These are phyloP conservation scores for Ptychadena robeensis DNA, from an alignment of 2,797 vertebrate species.

Conservation along the genomic window DNA sequence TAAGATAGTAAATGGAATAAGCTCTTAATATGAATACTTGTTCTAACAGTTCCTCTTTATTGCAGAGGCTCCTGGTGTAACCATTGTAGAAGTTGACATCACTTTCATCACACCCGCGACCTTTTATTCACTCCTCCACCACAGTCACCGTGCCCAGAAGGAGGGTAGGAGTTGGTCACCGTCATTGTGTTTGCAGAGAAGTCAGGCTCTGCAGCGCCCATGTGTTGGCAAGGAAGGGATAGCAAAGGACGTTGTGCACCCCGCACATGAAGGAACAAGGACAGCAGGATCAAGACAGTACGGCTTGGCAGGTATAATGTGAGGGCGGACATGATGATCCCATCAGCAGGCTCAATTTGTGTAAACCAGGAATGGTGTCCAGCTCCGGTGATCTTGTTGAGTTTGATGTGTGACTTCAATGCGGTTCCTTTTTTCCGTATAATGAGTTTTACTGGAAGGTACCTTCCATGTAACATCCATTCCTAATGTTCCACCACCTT, in stretches of 20 bases:
- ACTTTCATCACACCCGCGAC: conserved; percentile 50
- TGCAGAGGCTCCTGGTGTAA: conserved; percentile 59
- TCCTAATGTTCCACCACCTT: background rate
- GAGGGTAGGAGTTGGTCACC: conserved; percentile 10
- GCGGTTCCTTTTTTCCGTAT: background rate
- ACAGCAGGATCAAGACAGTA: background rate
- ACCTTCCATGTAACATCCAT: background rate
- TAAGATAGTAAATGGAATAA: no score
- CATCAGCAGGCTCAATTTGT: background rate
- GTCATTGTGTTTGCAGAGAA: conserved; percentile 5
- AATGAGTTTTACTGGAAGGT: background rate
- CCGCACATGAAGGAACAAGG: background rate
- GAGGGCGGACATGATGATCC: background rate
- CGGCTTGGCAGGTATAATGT: background rate
- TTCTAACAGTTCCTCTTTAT: background rate
- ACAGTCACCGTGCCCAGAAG: conserved; percentile 26
- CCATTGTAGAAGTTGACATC: background rate
- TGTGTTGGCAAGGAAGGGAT: conserved; percentile 13
- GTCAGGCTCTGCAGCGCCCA: conserved; percentile 4
- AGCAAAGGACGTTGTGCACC: background rate
- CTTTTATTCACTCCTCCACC: conserved; percentile 51
- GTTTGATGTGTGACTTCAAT: background rate
- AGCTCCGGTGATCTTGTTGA: background rate
- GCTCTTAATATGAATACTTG: no score
- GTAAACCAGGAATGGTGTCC: background rate